Evolutionary conservation across 2,113 vertebrate genomes (phyloP), one percentile per base, ranked within the genome.

Genomic region (Anser brachyrhynchus): DNA sequence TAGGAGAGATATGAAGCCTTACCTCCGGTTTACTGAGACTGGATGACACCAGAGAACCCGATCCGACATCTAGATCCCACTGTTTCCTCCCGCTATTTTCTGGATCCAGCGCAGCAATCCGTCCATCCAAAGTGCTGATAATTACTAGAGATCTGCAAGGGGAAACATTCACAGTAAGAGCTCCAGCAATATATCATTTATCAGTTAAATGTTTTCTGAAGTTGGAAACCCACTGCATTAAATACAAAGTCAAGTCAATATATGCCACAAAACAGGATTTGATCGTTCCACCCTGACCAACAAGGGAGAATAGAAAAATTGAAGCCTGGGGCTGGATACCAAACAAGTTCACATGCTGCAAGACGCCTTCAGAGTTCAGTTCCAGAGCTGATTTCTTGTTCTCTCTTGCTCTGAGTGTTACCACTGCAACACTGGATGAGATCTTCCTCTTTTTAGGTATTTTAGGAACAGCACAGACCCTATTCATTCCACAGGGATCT

Each of bases 11-110:
- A 55, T 9, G 26, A 20, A 92, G 39, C 70, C 98, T 97, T 97
- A 99, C 99, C 99, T 99, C 99, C 66, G 99, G 99, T 96, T 99
- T 99, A 98, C 99, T 99, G 83, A 99, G 98, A 90, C 99, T 99
- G 96, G 99, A 99, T 37, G 99, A 99, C 84, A 99, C 98, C 92
- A 99, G 98, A 94, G 99, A 98, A 55, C 99, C 99, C 2, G 99
- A 99, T 64, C 98, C 99, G n/a, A 99, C 98, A 33, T 99, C 99
- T 85, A 99, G 98, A 95, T 99, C 99, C 99, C 99, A 99, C 92
- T 99, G 99, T 92, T 99, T 99, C 92, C 98, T 98, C 57, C 99
- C 99, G 80, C 97, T 98, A 86, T 99, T 99, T 91, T 99, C 98
- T 82, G 99, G 99, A 93, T 99, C 99, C 98, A 99, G 97, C 8